Evolutionary conservation across 2,113 vertebrate genomes (phyloP).

Genomic region (Murina feae): DNA sequence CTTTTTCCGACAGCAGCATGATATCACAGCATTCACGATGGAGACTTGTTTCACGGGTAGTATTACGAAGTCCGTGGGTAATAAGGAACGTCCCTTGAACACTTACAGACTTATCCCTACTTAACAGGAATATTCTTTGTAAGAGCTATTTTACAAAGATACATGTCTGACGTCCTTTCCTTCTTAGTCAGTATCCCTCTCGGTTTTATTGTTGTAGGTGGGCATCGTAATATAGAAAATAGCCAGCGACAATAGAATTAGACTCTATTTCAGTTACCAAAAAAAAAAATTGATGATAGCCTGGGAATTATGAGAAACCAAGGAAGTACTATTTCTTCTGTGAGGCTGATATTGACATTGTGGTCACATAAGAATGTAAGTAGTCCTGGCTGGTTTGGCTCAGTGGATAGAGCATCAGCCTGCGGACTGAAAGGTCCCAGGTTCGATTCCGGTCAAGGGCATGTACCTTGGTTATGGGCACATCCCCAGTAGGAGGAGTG

Average conservation of each 20-base stretch:
- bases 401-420: no score
- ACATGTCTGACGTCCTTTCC: background rate
- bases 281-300: background rate
- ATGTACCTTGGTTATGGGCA: no score
- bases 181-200: background rate
- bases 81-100: background rate
- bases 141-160: background rate
- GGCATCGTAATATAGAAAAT: background rate
- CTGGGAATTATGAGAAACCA: background rate
- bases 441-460: no score
- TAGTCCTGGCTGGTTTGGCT: no score
- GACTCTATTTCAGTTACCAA: background rate
- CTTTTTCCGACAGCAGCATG: slow-evolving; percentile 54
- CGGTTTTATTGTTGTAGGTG: background rate
- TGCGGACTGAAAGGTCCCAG: no score
- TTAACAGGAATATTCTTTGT: background rate
- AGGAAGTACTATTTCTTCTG: background rate
- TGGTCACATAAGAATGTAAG: background rate
- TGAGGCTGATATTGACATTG: background rate
- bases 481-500: no score
- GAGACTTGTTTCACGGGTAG: slow-evolving; percentile 25
- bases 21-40: slow-evolving; percentile 36
- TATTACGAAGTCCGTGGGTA: background rate
- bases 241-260: background rate
- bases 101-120: background rate